Base-by-base conservation (phyloP, 92 coral and sea anemone genomes). In the Siderastrea siderea region DNA sequence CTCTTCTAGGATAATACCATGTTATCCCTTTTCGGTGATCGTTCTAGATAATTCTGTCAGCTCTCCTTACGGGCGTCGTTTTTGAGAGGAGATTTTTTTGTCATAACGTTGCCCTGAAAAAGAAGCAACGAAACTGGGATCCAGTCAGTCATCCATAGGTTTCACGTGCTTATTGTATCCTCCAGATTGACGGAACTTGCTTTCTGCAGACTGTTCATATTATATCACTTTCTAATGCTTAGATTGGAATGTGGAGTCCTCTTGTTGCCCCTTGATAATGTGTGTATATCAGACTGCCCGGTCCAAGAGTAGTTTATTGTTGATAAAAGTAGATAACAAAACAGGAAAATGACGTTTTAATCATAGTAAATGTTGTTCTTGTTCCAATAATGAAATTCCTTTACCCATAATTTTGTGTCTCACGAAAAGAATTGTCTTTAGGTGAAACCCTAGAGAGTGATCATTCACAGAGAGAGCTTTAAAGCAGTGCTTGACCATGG, bases 321-420 rank as follows among this genome's bases (percentile, higher is more conserved):
- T 68, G 51, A 51, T 7, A 79, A 79, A 79, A 61, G 64, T 9
- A 47, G 83, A 79, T 1, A 3, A 4, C 5, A 64, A 47, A 58
- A 15, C 12, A 77, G 54, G 58, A 57, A 58, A 59, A 59, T 38
- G 62, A 77, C 52, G 68, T 57, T 77, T 77, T 13, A 77, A 77
- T 59, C 45, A 58, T 15, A 45, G 7, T 49, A 59, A 59, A 44
- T 46, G n/a, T 57, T 57, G 81, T 44, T n/a, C 14, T 57, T 59
- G 51, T 77, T 59, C 38, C 54, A 77, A 16, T 57, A 38, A 45
- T 9, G 14, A 57, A 44, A 7, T 60, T 1, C 1, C 74, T 69
- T 51, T 48, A 14, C 45, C 50, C 59, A 60, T 1, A 14, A 60
- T 14, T 14, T 10, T 14, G 16, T 66, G 17, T 19, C 53, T 44